Evolutionary conservation across 2,113 vertebrate species (phyloP), one percentile per base, ranked within the genome.

Genomic region (Tupaia chinensis): DNA sequence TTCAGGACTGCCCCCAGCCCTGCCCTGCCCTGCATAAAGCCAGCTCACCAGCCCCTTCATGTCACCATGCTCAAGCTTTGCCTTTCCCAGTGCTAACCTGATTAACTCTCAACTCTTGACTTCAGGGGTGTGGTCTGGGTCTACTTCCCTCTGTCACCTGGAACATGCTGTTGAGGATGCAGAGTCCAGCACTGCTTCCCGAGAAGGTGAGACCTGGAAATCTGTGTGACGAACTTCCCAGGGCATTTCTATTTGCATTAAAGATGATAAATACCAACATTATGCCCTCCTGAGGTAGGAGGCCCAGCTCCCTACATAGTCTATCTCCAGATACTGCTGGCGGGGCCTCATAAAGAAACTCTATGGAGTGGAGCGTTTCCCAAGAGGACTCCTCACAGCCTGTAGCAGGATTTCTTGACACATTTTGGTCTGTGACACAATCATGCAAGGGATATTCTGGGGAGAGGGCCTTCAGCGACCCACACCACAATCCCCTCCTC

Each of bases 391-490:
- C 4, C n/a, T 34, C 15, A 12, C 66, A 23, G 16, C 87, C 27
- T 12, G 3, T 5, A 9, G 54, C 1, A 12, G n/a, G 54, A 29
- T 7, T 34, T 61, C 34, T 23, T 4, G 16, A 22, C 10, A 53
- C 4, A 6, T n/a, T 86, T 29, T 25, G 12, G 34, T 78, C 3
- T 58, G 14, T 86, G 60, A 73, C 1, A 8, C 7, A n/a, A 0
- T 15, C 23, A 7, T 17, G 27, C 14, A 56, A 27, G n/a, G 85
- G 29, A 80, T 6, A 9, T 68, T 72, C 58, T 27, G 3, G 32
- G 4, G 29, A 25, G 22, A 7, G 1, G 7, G 53, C 4, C 11
- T n/a, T 3, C 27, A 3, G 0, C 25, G 9, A 13, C 3, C 11
- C 12, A 16, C 13, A 34, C 14, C 23, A 8, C 16, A 25, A 25